Conservation (phyloP, 2,797 vertebrate genomes). For the Apogon talboti region DNA sequence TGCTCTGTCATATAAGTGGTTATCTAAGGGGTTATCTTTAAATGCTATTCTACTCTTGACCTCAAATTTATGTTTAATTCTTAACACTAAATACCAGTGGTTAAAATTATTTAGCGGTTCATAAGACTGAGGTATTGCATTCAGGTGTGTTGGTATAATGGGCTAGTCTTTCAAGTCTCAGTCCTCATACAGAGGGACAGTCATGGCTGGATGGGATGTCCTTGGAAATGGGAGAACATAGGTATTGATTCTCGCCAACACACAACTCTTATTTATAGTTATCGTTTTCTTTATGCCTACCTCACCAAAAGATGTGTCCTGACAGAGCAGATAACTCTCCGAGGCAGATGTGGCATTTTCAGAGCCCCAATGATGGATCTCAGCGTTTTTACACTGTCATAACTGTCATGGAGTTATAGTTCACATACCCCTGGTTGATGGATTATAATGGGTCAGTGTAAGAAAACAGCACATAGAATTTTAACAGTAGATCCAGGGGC, state of each 20-base stretch:
- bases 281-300: conserved; percentile 37
- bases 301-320: conserved; percentile 35
- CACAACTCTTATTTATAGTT: conserved; percentile 65
- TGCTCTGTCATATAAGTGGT: conserved; percentile 15
- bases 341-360: conserved; percentile 51
- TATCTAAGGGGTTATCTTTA: no score
- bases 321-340: conserved; percentile 43
- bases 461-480: conserved; percentile 12
- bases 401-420: conserved; percentile 12
- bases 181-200: conserved; percentile 33
- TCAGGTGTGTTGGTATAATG: no score
- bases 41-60: neutral
- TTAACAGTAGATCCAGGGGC: conserved; percentile 3
- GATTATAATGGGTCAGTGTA: conserved; percentile 35
- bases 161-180: neutral
- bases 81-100: neutral
- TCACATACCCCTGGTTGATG: conserved; percentile 34
- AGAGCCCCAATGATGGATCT: conserved; percentile 39
- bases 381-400: conserved; percentile 22
- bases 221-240: conserved; percentile 62
- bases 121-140: no score
- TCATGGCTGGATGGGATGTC: conserved; percentile 51
- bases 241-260: conserved; percentile 48
- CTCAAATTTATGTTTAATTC: conserved; percentile 5
- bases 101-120: neutral